Percentiles rank a stretch among this genome's conserved stretches.
Conservation (phyloP, 92 coral and sea anemone species). For the Palythoa caribaeorum region DNA sequence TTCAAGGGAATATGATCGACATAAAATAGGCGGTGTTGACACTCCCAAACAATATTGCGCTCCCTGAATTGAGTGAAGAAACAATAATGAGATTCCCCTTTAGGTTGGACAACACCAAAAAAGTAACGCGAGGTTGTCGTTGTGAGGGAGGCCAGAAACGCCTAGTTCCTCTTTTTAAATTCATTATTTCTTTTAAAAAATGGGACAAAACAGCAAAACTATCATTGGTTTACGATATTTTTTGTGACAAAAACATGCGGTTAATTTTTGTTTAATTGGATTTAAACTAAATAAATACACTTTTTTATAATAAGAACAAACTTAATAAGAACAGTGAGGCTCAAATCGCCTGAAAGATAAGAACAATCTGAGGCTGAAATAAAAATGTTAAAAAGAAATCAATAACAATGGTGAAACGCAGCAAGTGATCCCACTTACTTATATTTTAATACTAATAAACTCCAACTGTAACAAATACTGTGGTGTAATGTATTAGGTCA, state of each 20-base stretch:
- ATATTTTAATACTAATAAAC: no score
- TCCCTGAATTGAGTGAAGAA: constrained; percentile 1
- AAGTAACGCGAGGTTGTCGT: constrained; percentile 1
- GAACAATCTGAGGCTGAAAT: no score
- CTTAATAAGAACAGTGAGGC: no score
- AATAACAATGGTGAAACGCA: no score
- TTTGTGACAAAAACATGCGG: background rate
- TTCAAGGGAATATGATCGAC: constrained; percentile 1
- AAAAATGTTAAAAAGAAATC: background rate
- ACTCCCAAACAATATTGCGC: background rate
- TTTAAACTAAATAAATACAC: background rate
- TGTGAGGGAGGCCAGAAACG: constrained; percentile 3
- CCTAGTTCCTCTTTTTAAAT: background rate
- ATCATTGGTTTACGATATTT: background rate
- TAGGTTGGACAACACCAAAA: background rate
- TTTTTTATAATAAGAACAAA: no score
- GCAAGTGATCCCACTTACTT: no score
- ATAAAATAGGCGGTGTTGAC: background rate
- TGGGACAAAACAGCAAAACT: background rate
- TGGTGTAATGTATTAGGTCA: no score
- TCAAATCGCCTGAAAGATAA: no score
- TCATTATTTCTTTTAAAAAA: background rate
- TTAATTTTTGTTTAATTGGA: background rate
- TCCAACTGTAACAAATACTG: no score
- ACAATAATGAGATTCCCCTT: background rate